Conservation (phyloP, 2,888 invertebrate species). For the Epicampocera succincta region DNA sequence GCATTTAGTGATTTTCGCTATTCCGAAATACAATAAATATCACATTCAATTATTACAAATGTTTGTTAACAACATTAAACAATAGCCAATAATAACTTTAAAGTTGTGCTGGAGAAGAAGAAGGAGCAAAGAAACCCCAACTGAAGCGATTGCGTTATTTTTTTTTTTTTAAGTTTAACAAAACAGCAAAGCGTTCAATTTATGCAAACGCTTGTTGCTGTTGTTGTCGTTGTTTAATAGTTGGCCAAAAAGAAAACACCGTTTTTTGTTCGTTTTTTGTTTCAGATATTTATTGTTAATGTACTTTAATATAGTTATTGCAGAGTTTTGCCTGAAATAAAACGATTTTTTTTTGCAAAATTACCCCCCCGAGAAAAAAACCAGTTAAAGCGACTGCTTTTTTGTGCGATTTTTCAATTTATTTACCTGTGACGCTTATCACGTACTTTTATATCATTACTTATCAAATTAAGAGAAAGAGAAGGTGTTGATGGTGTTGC, state of each 20-base stretch:
- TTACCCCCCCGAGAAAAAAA: neutral
- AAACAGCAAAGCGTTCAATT: neutral
- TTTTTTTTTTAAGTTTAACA: slow-evolving; percentile 15
- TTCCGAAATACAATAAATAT: neutral
- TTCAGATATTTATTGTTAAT: slow-evolving; percentile 2
- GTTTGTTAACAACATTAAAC: slow-evolving; percentile 16
- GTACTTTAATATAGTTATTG: slow-evolving; percentile 7
- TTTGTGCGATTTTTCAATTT: neutral
- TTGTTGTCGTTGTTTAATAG: neutral
- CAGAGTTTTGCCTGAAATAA: slow-evolving; percentile 7
- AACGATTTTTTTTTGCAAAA: neutral
- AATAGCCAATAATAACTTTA: slow-evolving; percentile 2
- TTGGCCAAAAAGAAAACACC: slow-evolving; percentile 9
- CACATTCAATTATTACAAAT: slow-evolving; percentile 38
- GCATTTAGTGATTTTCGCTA: neutral
- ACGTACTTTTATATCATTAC: slow-evolving; percentile 30
- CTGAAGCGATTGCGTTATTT: slow-evolving; percentile 10
- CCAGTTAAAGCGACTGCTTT: neutral
- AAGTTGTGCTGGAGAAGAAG: neutral
- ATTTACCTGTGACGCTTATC: slow-evolving; percentile 31
- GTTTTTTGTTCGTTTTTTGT: neutral
- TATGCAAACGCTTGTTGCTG: neutral
- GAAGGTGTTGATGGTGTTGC: slow-evolving; percentile 1
- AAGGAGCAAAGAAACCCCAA: neutral
- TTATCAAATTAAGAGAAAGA: neutral